These are phyloP conservation scores for Rotaria socialis DNA, from an alignment of 2,888 invertebrate species.

Conservation along the genomic window DNA sequence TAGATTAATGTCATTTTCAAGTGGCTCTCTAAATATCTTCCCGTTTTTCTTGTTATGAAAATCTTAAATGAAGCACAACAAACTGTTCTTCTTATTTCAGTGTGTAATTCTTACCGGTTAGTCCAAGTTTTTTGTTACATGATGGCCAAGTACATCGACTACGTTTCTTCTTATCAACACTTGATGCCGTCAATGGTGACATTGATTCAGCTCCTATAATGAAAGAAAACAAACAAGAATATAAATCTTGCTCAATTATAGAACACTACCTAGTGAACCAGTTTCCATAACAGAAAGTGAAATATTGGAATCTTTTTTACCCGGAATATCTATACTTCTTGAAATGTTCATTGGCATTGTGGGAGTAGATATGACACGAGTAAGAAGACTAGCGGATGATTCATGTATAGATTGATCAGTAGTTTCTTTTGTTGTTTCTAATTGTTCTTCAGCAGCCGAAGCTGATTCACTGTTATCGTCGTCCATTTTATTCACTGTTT, in stretches of 20 bases:
- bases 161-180: constrained; percentile 62
- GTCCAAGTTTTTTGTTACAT: constrained; percentile 98
- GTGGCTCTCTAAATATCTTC: too few species aligned
- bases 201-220: background rate
- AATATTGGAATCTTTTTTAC: background rate
- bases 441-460: background rate
- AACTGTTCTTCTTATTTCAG: too few species aligned
- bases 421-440: background rate
- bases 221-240: background rate
- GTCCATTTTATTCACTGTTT: constrained; percentile 28
- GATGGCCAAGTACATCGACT: constrained; percentile 79
- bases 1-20: too few species aligned
- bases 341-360: constrained; percentile 5
- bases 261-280: background rate
- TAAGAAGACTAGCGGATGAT: background rate
- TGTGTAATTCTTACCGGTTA: constrained; percentile 75
- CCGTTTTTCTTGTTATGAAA: too few species aligned
- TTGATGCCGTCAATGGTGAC: constrained; percentile 24
- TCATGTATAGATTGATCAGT: background rate
- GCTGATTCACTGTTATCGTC: constrained; percentile 3
- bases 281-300: constrained; percentile 16
- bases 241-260: background rate
- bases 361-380: background rate
- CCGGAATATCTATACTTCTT: constrained; percentile 13
- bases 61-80: too few species aligned